Percentiles rank a stretch among this genome's conserved stretches.
Conservation (phyloP, 2,113 vertebrate species). For the Calidris pugnax region DNA sequence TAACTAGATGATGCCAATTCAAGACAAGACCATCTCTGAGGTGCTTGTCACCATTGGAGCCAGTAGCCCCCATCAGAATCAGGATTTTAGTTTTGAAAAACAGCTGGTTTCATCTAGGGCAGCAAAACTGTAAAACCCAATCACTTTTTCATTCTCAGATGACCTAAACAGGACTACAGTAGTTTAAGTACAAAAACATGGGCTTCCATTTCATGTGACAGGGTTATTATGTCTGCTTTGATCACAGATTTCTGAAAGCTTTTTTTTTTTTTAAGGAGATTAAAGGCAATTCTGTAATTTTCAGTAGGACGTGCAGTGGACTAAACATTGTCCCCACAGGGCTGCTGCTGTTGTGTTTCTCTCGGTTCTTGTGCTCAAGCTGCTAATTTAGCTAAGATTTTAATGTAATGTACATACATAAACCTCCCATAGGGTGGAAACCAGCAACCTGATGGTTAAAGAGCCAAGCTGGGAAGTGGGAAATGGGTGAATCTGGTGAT, state of each 20-base stretch:
- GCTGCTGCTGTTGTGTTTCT: neutral
- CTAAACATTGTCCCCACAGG: neutral
- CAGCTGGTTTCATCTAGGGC: neutral
- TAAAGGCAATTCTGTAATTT: constrained; percentile 8
- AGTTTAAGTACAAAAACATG: neutral
- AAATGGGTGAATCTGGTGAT: neutral
- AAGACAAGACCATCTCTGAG: neutral
- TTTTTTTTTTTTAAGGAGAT: neutral
- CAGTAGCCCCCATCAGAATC: neutral
- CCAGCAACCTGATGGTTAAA: neutral
- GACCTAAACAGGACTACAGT: neutral
- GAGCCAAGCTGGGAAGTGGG: neutral
- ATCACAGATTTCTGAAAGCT: neutral
- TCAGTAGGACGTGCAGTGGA: neutral
- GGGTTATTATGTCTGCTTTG: neutral
- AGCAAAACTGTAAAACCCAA: neutral
- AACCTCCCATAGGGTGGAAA: neutral
- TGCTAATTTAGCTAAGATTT: neutral
- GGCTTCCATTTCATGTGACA: neutral
- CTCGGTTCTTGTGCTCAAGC: neutral
- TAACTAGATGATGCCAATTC: neutral
- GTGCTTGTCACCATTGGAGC: neutral
- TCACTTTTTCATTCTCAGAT: neutral
- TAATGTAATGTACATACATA: neutral
- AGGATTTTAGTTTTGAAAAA: neutral